A percentile compares a stretch with the other conserved stretches of the same genome.
These are phyloP conservation scores for Oncopodura yosiiana DNA, from an alignment of 1,140 invertebrate genomes.

Conservation along the genomic window DNA sequence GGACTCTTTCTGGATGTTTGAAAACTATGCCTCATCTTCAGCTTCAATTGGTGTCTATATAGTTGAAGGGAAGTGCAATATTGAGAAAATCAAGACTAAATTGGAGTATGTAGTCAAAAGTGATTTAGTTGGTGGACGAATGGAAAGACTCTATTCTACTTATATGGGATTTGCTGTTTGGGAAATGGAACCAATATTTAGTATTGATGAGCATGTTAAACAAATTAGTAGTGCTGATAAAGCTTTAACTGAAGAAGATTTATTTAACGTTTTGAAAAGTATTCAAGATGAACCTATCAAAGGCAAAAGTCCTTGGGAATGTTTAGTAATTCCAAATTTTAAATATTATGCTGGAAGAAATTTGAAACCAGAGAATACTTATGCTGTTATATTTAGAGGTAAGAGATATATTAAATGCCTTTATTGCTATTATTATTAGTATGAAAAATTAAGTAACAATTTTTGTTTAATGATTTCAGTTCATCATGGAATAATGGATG, in stretches of 20 bases:
- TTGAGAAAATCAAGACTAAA: slow-evolving; percentile 16
- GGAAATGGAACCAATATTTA: slow-evolving; percentile 16
- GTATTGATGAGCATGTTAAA: slow-evolving; percentile 17
- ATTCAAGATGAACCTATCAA: slow-evolving; percentile 22
- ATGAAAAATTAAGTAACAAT: neutral
- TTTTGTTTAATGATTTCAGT: slow-evolving; percentile 3
- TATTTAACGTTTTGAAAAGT: slow-evolving; percentile 25
- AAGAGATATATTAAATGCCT: neutral
- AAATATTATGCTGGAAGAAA: slow-evolving; percentile 15
- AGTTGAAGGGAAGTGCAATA: slow-evolving; percentile 26
- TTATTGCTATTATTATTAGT: neutral
- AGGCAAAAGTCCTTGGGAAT: slow-evolving; percentile 30
- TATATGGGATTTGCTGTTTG: slow-evolving; percentile 25
- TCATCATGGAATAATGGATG: slow-evolving; percentile 15
- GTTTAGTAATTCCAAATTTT: slow-evolving; percentile 31
- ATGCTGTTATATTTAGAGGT: slow-evolving; percentile 17
- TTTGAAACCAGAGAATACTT: neutral
- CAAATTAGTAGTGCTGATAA: neutral
- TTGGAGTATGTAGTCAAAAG: slow-evolving; percentile 13
- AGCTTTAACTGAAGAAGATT: slow-evolving; percentile 12
- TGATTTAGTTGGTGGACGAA: slow-evolving; percentile 15
- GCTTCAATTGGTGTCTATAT: slow-evolving; percentile 3
- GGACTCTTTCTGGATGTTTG: neutral
- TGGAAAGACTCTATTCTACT: slow-evolving; percentile 16
- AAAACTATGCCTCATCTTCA: neutral